Evolutionary conservation across 1,140 invertebrate species (phyloP).

Genomic region (Ceratitis capitata): DNA sequence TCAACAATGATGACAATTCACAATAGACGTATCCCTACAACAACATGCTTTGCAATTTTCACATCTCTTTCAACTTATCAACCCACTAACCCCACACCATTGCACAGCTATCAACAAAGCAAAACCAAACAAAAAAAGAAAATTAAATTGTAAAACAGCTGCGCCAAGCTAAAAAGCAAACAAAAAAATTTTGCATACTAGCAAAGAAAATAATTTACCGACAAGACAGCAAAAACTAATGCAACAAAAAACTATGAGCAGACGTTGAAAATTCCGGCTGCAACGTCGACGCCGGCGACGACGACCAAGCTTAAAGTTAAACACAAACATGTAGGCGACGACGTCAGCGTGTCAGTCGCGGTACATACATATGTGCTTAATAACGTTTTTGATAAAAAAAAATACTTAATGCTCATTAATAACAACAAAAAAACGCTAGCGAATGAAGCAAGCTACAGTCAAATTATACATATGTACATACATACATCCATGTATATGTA

Average conservation of each 20-base stretch:
- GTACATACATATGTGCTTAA: not conserved
- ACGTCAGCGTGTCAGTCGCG: not conserved
- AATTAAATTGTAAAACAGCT: constrained; percentile 1
- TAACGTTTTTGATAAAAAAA: not conserved
- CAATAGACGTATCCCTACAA: not conserved
- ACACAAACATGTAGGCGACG: not conserved
- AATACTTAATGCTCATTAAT: too few species aligned
- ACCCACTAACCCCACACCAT: not conserved
- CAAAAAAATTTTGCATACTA: too few species aligned
- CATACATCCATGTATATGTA: too few species aligned
- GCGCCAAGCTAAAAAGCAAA: too few species aligned
- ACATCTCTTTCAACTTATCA: constrained; percentile 11
- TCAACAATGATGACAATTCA: constrained; percentile 6
- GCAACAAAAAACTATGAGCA: not conserved
- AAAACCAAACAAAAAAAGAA: not conserved
- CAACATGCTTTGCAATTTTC: not conserved
- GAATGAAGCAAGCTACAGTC: not conserved
- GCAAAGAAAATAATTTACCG: not conserved
- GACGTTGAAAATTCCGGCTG: not conserved
- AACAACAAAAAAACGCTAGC: too few species aligned
- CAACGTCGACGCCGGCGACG: not conserved
- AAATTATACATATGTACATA: too few species aligned
- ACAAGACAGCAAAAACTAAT: not conserved
- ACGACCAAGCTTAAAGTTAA: not conserved
- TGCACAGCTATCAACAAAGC: not conserved